Percentiles rank a stretch among this genome's conserved stretches.
These are phyloP conservation scores for Thera obeliscata DNA, from an alignment of 2,888 invertebrate genomes.

Conservation along the genomic window DNA sequence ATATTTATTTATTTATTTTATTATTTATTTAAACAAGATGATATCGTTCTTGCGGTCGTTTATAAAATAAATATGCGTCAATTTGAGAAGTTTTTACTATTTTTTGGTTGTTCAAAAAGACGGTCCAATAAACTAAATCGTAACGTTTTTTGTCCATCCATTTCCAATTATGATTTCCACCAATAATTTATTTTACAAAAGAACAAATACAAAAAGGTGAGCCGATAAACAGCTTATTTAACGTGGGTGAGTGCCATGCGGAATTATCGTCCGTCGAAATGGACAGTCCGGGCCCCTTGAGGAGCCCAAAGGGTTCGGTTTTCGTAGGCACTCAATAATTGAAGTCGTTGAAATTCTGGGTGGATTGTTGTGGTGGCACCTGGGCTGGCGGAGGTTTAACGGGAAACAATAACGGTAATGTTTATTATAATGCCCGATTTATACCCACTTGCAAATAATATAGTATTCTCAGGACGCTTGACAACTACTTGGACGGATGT, in stretches of 20 bases:
- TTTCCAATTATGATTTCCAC: conserved; percentile 14
- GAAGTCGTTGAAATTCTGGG: conserved; percentile 82
- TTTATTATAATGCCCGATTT: conserved; percentile 82
- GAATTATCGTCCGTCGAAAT: conserved; percentile 75
- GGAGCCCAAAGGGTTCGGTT: conserved; percentile 77
- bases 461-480: too few species aligned
- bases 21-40: too few species aligned
- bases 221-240: conserved; percentile 66
- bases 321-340: conserved; percentile 81
- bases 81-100: neutral
- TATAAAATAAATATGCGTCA: neutral
- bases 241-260: conserved; percentile 65
- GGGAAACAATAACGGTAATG: conserved; percentile 80
- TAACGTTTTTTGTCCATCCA: conserved; percentile 3
- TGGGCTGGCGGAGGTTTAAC: conserved; percentile 63
- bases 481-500: conserved; percentile 89
- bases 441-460: too few species aligned
- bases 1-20: too few species aligned
- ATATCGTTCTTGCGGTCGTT: too few species aligned
- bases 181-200: conserved; percentile 37
- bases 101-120: neutral
- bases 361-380: conserved; percentile 77
- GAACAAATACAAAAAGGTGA: conserved; percentile 56
- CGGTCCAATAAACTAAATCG: neutral
- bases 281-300: conserved; percentile 79